These are phyloP conservation scores for Tapirus indicus DNA, from an alignment of 2,797 vertebrate species.

Conservation along the genomic window DNA sequence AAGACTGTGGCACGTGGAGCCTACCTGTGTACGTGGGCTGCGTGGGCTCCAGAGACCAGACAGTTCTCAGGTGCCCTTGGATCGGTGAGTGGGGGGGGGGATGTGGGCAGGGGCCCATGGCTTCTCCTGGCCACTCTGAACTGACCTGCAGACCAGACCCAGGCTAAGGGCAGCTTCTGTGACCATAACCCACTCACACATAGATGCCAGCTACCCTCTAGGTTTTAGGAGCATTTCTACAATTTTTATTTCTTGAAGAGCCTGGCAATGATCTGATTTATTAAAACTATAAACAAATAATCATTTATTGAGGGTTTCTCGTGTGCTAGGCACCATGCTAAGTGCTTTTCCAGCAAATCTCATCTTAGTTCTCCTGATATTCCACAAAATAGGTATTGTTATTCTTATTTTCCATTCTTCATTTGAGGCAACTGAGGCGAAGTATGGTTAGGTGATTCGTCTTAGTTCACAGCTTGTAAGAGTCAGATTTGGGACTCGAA, in stretches of 20 bases:
- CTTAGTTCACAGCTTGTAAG: not conserved
- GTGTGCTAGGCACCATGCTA: not conserved
- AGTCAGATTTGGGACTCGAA: not conserved
- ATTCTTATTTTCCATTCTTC: not conserved
- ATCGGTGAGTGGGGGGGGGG: not conserved
- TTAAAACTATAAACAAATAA: not conserved
- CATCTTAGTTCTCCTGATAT: not conserved
- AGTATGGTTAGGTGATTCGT: not conserved
- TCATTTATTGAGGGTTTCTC: not conserved
- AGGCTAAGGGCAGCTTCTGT: not conserved
- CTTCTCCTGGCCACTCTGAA: not conserved
- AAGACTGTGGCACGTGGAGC: too few relatives aligned
- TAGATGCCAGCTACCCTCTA: not conserved
- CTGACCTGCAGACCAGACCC: accelerated
- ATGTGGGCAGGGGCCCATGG: accelerated
- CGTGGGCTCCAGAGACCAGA: not conserved
- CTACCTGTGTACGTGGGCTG: not conserved
- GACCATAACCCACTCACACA: accelerated
- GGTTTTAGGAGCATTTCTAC: not conserved
- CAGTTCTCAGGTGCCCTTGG: not conserved
- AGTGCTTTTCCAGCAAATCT: not conserved
- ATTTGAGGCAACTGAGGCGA: not conserved
- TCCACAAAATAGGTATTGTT: too few relatives aligned
- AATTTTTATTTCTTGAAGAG: not conserved
- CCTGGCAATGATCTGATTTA: not conserved